These are phyloP conservation scores for Odontesthes bonariensis DNA, from an alignment of 2,113 vertebrate genomes.

Conservation along the genomic window DNA sequence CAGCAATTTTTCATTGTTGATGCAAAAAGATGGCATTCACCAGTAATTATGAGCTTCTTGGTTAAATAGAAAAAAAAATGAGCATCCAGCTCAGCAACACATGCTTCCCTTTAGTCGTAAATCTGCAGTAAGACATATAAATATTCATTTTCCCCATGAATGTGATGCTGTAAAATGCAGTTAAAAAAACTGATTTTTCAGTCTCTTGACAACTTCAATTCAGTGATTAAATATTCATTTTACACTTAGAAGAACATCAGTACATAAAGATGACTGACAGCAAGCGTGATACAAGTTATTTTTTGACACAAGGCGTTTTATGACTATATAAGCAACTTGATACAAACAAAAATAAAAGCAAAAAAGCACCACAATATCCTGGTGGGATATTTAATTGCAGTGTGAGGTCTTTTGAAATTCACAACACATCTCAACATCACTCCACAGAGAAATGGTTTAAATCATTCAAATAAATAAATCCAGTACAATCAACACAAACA, in stretches of 20 bases:
- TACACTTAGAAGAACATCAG: constrained; percentile 28
- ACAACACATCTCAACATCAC: constrained; percentile 37
- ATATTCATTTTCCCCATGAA: too few relatives aligned
- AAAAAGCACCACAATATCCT: constrained; percentile 12
- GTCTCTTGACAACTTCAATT: constrained; percentile 18
- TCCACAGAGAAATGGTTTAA: constrained; percentile 29
- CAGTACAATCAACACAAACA: constrained; percentile 22
- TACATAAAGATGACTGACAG: constrained; percentile 11
- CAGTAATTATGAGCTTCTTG: neutral
- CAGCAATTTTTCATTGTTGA: neutral
- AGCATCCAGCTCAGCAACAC: too few relatives aligned
- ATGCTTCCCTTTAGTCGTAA: too few relatives aligned
- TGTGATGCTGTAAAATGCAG: too few relatives aligned
- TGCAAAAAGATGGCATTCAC: neutral
- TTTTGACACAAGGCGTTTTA: neutral
- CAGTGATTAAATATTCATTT: constrained; percentile 18
- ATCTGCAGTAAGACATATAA: too few relatives aligned
- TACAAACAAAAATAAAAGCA: neutral
- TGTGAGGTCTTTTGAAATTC: constrained; percentile 20
- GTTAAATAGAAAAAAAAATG: too few relatives aligned
- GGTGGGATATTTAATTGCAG: constrained; percentile 16
- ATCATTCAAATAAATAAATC: constrained; percentile 65
- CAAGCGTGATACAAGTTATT: constrained; percentile 10
- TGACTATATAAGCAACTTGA: neutral
- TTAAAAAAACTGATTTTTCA: too few relatives aligned